phyloP scores from a whole-genome alignment of 2,797 vertebrate genomes.

The Florisuga fusca region DNA sequence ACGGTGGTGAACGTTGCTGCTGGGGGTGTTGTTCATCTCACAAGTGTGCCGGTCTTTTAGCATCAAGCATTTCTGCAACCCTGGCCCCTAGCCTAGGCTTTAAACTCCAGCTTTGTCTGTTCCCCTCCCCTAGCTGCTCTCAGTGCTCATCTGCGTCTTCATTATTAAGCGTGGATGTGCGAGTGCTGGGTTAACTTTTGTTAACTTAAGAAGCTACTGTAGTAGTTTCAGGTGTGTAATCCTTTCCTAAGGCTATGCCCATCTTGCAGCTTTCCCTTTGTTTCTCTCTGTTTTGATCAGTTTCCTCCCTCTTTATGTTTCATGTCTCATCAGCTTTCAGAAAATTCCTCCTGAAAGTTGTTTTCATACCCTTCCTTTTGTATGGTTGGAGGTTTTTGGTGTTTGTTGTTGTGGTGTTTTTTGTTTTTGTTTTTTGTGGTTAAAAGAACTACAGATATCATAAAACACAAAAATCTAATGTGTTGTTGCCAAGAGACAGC shows the following conservation, averaged over 20 bases:
- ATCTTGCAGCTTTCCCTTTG: not conserved
- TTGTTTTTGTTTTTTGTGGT: not conserved
- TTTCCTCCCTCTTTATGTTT: not conserved
- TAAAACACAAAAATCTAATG: not conserved
- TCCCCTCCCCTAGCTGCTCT: not conserved
- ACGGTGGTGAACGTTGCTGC: not conserved
- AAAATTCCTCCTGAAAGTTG: not conserved
- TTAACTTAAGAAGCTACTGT: not conserved
- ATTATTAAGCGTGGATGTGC: not conserved
- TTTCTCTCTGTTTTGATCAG: not conserved
- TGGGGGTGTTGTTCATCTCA: not conserved
- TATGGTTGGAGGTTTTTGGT: not conserved
- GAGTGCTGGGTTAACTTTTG: not conserved
- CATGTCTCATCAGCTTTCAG: not conserved
- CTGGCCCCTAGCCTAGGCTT: accelerated
- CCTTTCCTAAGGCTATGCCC: not conserved
- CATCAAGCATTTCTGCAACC: not conserved
- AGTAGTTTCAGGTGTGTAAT: not conserved
- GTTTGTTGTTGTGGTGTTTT: too few species aligned
- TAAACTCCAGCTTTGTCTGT: not conserved
- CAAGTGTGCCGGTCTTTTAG: not conserved
- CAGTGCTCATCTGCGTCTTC: not conserved
- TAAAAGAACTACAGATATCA: not conserved
- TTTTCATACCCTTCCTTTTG: too few species aligned
- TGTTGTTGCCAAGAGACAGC: not conserved